Conservation (phyloP, 2,888 invertebrate genomes). For the Trachelus tabidus region DNA sequence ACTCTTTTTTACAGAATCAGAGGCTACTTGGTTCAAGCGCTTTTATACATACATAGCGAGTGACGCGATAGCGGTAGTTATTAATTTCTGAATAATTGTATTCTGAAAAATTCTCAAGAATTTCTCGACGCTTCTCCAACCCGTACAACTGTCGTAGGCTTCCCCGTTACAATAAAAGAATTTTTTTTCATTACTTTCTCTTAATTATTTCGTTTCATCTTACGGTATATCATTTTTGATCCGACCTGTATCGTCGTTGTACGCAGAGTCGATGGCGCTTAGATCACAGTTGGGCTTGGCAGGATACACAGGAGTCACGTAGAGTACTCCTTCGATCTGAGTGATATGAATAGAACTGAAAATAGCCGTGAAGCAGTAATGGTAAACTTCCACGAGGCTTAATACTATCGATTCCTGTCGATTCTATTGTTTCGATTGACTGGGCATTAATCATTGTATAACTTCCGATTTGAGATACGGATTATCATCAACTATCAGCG, state of each 20-base stretch:
- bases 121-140: not conserved
- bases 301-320: conserved; percentile 30
- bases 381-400: conserved; percentile 31
- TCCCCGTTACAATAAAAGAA: not conserved
- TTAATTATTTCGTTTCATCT: not conserved
- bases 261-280: conserved; percentile 33
- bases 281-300: conserved; percentile 59
- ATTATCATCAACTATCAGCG: not conserved
- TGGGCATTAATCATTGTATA: not conserved
- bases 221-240: not conserved
- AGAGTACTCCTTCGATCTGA: conserved; percentile 52
- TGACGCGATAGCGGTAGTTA: not conserved
- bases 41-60: not conserved
- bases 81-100: not conserved
- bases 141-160: not conserved
- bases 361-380: conserved; percentile 45
- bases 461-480: not conserved
- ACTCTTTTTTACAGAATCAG: not conserved
- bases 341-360: conserved; percentile 54
- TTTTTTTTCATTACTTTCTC: not conserved
- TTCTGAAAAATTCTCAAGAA: not conserved
- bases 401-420: not conserved
- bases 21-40: not conserved
- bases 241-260: not conserved
- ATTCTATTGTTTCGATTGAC: not conserved